Percentiles rank a stretch among this genome's conserved stretches.
phyloP scores from a whole-genome alignment of 2,888 invertebrate species.

The Agrotis clavis region DNA sequence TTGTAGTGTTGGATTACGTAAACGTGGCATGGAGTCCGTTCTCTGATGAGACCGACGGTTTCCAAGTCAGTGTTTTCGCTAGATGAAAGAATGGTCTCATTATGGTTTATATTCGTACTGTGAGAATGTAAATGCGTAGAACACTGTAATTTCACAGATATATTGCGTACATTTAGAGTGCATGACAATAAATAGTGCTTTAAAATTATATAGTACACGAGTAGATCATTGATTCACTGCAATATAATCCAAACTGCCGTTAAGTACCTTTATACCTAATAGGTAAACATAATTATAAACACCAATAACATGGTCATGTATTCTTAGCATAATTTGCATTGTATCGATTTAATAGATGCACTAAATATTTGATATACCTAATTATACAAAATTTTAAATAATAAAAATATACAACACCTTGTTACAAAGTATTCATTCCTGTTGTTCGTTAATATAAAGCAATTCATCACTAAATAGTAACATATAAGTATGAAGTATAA shows the following conservation, averaged over 20 bases:
- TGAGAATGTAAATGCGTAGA: slow-evolving; percentile 69
- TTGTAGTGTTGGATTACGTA: slow-evolving; percentile 74
- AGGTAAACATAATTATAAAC: slow-evolving; percentile 45
- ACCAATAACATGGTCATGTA: slow-evolving; percentile 47
- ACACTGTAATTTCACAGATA: slow-evolving; percentile 65
- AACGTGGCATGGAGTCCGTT: slow-evolving; percentile 69
- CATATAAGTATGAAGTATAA: slow-evolving; percentile 47
- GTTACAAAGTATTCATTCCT: slow-evolving; percentile 68
- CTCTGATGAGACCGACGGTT: slow-evolving; percentile 45
- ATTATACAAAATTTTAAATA: slow-evolving; percentile 46
- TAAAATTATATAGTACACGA: slow-evolving; percentile 75
- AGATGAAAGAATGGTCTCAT: slow-evolving; percentile 81
- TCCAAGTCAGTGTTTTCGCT: slow-evolving; percentile 67
- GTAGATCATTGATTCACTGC: slow-evolving; percentile 61
- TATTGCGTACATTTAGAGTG: slow-evolving; percentile 78
- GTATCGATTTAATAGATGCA: slow-evolving; percentile 66
- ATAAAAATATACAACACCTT: slow-evolving; percentile 54
- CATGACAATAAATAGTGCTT: slow-evolving; percentile 90
- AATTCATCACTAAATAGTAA: slow-evolving; percentile 48
- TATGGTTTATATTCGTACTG: slow-evolving; percentile 74
- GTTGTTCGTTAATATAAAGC: slow-evolving; percentile 53
- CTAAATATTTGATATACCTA: slow-evolving; percentile 64
- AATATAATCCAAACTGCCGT: slow-evolving; percentile 65
- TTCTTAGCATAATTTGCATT: slow-evolving; percentile 59
- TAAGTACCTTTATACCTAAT: slow-evolving; percentile 53